Conservation (phyloP, 2,888 invertebrate genomes). For the Lasius fuliginosus region DNA sequence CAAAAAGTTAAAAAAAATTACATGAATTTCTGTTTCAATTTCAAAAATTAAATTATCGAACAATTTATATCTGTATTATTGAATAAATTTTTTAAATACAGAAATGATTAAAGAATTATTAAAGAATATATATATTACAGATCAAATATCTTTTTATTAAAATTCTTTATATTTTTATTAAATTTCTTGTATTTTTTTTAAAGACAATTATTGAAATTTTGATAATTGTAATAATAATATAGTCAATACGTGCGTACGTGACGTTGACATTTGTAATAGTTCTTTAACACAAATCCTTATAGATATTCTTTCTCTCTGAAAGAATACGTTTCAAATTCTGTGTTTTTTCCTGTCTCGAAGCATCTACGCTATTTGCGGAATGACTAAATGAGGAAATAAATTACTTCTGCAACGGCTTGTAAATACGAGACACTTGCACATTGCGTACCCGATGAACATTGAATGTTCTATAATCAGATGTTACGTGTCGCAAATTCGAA, state of each 20-base stretch:
- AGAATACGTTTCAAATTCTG: background rate
- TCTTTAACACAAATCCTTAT: background rate
- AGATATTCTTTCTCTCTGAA: background rate
- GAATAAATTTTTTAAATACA: background rate
- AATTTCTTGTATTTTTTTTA: background rate
- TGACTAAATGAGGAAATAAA: constrained; percentile 10
- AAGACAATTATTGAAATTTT: background rate
- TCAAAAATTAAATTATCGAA: background rate
- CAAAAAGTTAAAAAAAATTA: background rate
- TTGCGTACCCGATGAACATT: background rate
- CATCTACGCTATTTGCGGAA: background rate
- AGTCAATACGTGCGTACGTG: background rate
- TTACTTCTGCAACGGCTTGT: background rate
- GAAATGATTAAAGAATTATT: background rate
- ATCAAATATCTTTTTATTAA: background rate
- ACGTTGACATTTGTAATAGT: background rate
- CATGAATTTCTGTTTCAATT: background rate
- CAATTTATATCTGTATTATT: background rate
- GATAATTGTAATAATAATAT: background rate
- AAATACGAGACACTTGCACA: background rate
- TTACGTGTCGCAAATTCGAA: constrained; percentile 40
- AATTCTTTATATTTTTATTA: background rate
- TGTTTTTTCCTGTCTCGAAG: background rate
- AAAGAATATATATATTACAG: too few species aligned
- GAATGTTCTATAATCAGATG: constrained; percentile 12